phyloP scores from a whole-genome alignment of 2,113 vertebrate genomes.

The Pteropus alecto region DNA sequence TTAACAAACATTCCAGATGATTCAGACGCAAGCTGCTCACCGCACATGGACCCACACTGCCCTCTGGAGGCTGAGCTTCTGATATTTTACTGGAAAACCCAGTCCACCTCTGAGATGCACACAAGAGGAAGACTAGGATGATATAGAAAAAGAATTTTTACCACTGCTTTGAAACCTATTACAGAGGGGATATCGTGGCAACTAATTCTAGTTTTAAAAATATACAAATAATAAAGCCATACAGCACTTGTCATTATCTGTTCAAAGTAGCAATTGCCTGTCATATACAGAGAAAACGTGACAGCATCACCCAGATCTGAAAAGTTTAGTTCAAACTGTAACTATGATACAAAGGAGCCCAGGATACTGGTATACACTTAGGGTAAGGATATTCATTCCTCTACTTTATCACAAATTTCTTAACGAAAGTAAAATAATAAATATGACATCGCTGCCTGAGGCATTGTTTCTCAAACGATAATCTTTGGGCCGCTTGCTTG shows the following conservation, averaged over 20 bases:
- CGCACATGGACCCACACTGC: neutral
- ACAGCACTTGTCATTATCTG: neutral
- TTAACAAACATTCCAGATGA: neutral
- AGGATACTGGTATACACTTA: neutral
- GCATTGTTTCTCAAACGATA: neutral
- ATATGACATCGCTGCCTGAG: neutral
- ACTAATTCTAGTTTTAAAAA: neutral
- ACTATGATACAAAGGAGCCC: neutral
- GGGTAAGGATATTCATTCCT: neutral
- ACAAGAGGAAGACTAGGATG: neutral
- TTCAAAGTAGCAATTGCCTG: neutral
- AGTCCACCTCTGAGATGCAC: neutral
- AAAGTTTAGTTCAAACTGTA: neutral
- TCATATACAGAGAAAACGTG: neutral
- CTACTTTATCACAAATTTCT: neutral
- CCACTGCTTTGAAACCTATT: neutral
- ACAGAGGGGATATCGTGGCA: neutral
- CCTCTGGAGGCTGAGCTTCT: neutral
- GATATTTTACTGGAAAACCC: neutral
- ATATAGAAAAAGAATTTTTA: neutral
- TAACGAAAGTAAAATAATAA: neutral
- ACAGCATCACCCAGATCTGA: neutral
- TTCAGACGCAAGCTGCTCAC: neutral
- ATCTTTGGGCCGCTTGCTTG: neutral
- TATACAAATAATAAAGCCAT: neutral